Evolutionary conservation across 2,888 invertebrate genomes (phyloP), one percentile per base, ranked within the genome.

Genomic region (Polymixis flavicincta): DNA sequence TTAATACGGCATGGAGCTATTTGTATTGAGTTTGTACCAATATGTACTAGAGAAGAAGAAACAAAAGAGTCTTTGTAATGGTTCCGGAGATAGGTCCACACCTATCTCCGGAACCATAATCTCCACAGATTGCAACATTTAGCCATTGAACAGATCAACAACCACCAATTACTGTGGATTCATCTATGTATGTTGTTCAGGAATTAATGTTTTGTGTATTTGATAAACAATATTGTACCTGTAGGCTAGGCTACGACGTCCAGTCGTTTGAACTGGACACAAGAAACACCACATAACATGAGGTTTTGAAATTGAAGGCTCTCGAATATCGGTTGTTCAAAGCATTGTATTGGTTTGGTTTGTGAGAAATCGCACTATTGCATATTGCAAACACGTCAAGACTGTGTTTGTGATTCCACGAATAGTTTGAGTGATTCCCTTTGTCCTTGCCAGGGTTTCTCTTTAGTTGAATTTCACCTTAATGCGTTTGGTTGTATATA

Each of bases 341-440:
- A 74, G 55, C 37, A 42, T n/a, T 42, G 50, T 42, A 60, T 74
- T 74, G n/a, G 42, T 54, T 37, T 75, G 14, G 50, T 54, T 37
- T 75, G 14, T 19, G 17, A 55, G 42, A 37, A 54, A 48, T 63
- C 25, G 13, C 22, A 57, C 6, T 13, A 45, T 45, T 60, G 17
- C n/a, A 52, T 54, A 8, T 74, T 32, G 19, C 5, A 19, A 48
- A 50, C n/a, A 28, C 25, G 1, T 28, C 19, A 64, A 37, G 13
- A 19, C 42, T 14, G 25, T 50, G 54, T 72, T 73, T 52, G 42
- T 60, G 32, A 54, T 72, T 60, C 52, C n/a, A 28, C 5, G 6
- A 71, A 52, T 59, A 59, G 6, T 13, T 28, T 7, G 5, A 32
- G 7, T 14, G 3, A n/a, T 45, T 61, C 52, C 17, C 7, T 50